Percentiles rank a stretch among this genome's conserved stretches.
These are phyloP conservation scores for Sciaenops ocellatus DNA, from an alignment of 2,797 vertebrate species.

Conservation along the genomic window DNA sequence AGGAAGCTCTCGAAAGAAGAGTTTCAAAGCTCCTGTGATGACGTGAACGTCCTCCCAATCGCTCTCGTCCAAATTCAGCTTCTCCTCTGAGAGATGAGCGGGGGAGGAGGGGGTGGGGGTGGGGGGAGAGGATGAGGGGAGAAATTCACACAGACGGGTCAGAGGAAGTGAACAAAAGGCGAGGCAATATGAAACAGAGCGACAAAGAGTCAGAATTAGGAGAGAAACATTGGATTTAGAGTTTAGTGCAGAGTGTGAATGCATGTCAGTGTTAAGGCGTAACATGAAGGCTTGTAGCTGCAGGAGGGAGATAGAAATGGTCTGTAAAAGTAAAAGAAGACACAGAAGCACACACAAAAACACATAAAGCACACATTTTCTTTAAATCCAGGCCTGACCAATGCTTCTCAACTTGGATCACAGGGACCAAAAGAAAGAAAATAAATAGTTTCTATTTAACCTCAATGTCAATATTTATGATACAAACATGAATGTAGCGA, in stretches of 20 bases:
- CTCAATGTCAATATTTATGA: not conserved
- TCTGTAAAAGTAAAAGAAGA: conserved; percentile 29
- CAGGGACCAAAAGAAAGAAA: not conserved
- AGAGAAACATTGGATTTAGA: conserved; percentile 16
- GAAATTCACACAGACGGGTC: conserved; percentile 43
- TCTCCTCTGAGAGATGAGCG: conserved; percentile 83
- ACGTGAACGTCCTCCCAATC: conserved; percentile 96
- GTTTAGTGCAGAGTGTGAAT: conserved; percentile 33
- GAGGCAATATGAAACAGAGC: conserved; percentile 20
- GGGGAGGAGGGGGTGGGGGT: not conserved
- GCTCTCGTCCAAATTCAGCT: conserved; percentile 88
- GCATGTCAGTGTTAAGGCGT: conserved; percentile 39
- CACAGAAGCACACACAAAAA: conserved; percentile 31
- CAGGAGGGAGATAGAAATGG: conserved; percentile 59
- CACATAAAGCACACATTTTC: conserved; percentile 27
- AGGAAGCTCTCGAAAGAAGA: conserved; percentile 95
- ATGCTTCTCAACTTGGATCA: conserved; percentile 50
- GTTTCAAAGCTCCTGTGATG: conserved; percentile 93
- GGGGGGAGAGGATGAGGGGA: not conserved
- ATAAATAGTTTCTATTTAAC: conserved; percentile 17
- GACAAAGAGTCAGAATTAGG: conserved; percentile 26
- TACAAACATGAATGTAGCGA: conserved; percentile 7
- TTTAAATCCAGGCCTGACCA: conserved; percentile 45
- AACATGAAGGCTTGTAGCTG: conserved; percentile 58
- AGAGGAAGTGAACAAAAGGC: conserved; percentile 26